These are phyloP conservation scores for Columba guinea DNA, from an alignment of 2,797 vertebrate genomes.

Conservation along the genomic window DNA sequence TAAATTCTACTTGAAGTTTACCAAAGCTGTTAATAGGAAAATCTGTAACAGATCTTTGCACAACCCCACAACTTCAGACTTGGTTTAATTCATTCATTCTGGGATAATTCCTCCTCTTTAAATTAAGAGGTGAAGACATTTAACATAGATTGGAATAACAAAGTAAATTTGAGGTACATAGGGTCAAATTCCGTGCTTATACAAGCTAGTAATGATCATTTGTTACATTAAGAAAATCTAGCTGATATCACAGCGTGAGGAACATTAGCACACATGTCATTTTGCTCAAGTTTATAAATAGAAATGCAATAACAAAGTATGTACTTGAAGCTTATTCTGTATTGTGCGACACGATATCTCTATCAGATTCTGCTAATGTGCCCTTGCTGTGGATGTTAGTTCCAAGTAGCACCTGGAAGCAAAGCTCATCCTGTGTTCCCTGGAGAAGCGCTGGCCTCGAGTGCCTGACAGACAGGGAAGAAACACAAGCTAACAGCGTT, in stretches of 20 bases:
- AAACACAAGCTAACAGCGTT: background rate
- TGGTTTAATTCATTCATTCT: background rate
- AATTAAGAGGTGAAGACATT: background rate
- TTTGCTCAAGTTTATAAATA: background rate
- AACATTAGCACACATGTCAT: background rate
- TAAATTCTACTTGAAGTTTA: background rate
- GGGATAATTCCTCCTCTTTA: background rate
- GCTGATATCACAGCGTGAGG: background rate
- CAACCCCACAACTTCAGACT: background rate
- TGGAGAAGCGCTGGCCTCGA: background rate
- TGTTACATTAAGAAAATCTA: background rate
- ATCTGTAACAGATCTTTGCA: background rate
- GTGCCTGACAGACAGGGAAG: background rate
- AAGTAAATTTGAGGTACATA: background rate
- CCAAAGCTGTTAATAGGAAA: background rate
- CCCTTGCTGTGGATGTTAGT: background rate
- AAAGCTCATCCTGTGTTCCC: background rate
- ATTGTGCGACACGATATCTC: background rate
- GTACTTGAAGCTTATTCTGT: background rate
- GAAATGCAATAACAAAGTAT: background rate
- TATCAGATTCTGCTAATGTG: background rate
- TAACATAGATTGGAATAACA: background rate
- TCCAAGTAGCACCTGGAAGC: background rate
- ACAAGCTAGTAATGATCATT: background rate
- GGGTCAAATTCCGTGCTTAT: background rate